A percentile compares a stretch with the other conserved stretches of the same genome.
Conservation (phyloP, 2,797 vertebrate species). For the Semaprochilodus insignis region DNA sequence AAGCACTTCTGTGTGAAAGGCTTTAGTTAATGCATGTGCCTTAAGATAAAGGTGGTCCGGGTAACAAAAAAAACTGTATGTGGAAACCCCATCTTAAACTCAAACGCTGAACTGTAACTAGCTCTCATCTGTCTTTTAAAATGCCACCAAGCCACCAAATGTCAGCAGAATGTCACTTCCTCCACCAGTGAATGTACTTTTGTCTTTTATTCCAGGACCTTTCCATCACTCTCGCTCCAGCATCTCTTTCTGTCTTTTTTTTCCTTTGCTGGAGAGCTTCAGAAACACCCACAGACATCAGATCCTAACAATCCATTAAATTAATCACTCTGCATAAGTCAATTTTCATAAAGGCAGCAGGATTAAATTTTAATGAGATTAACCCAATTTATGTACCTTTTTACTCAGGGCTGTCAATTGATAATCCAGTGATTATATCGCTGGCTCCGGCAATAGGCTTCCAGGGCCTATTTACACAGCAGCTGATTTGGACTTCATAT, state of each 20-base stretch:
- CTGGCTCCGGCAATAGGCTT: conserved; percentile 57
- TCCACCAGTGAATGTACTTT: conserved; percentile 68
- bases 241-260: not conserved
- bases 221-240: not conserved
- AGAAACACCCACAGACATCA: conserved; percentile 60
- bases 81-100: conserved; percentile 51
- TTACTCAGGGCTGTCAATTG: conserved; percentile 78
- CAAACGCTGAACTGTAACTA: conserved; percentile 66
- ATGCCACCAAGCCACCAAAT: conserved; percentile 81
- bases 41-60: conserved; percentile 14
- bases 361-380: conserved; percentile 77
- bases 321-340: conserved; percentile 76
- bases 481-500: conserved; percentile 46
- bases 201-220: conserved; percentile 55
- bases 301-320: conserved; percentile 77
- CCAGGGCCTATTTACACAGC: conserved; percentile 59
- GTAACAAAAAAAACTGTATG: not conserved
- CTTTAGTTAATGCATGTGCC: conserved; percentile 23
- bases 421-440: conserved; percentile 80
- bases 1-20: not conserved
- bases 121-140: conserved; percentile 74
- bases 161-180: conserved; percentile 82
- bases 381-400: conserved; percentile 77
- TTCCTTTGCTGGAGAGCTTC: conserved; percentile 35
- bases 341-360: conserved; percentile 74